Evolutionary conservation across 2,888 invertebrate genomes (phyloP).

Genomic region (Campopleginae sp.): DNA sequence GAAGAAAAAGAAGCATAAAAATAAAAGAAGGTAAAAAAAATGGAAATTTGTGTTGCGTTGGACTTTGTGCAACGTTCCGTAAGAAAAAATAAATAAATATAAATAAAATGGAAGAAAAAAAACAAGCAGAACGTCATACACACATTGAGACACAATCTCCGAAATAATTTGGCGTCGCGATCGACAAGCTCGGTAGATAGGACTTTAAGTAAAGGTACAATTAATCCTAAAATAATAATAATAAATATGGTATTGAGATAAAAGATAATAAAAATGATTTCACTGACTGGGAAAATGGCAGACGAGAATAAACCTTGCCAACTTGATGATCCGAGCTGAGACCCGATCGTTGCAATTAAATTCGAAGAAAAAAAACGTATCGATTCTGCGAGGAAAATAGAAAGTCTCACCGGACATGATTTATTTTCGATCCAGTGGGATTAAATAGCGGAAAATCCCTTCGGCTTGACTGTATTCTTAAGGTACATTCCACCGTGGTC

Average conservation of each 20-base stretch:
- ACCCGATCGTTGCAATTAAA: neutral
- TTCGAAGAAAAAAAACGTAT: neutral
- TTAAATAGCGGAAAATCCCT: too few species aligned
- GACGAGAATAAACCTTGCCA: slow-evolving; percentile 55
- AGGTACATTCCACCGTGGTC: slow-evolving; percentile 80
- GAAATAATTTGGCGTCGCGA: slow-evolving; percentile 64
- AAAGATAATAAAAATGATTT: slow-evolving; percentile 36
- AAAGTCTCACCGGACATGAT: slow-evolving; percentile 19
- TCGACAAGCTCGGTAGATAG: slow-evolving; percentile 73
- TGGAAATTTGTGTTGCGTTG: slow-evolving; percentile 63
- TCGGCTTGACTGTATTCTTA: slow-evolving; percentile 70
- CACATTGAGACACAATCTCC: slow-evolving; percentile 44
- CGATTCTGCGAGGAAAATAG: neutral
- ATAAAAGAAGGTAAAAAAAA: slow-evolving; percentile 50
- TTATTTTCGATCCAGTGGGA: slow-evolving; percentile 39
- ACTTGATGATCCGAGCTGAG: slow-evolving; percentile 40
- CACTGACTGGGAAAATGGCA: slow-evolving; percentile 52
- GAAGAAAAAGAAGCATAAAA: slow-evolving; percentile 58
- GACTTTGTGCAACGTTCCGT: slow-evolving; percentile 63
- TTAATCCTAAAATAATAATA: slow-evolving; percentile 74
- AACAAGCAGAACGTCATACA: neutral
- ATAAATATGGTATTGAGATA: slow-evolving; percentile 54
- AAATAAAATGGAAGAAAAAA: neutral
- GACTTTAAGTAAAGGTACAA: slow-evolving; percentile 78
- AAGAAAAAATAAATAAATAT: slow-evolving; percentile 72